These are phyloP conservation scores for Sarcophilus harrisii DNA, from an alignment of 2,797 vertebrate genomes.

Conservation along the genomic window DNA sequence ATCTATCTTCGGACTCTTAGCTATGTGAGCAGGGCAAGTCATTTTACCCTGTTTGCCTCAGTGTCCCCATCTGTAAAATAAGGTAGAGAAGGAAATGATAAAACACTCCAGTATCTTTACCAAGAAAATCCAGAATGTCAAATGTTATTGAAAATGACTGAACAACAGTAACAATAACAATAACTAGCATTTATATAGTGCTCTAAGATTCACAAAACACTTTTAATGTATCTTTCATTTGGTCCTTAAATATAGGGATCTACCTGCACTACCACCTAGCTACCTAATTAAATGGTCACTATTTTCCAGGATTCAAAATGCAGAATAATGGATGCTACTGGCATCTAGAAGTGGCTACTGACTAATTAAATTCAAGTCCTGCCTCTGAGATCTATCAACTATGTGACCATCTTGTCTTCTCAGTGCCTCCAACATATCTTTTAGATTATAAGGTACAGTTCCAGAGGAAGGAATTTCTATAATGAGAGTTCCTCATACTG, in stretches of 20 bases:
- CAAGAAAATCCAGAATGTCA: background rate
- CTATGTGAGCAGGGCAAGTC: background rate
- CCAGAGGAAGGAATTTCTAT: background rate
- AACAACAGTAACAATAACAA: background rate
- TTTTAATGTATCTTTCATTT: background rate
- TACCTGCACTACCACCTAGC: background rate
- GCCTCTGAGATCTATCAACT: background rate
- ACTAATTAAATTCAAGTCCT: background rate
- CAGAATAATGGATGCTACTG: background rate
- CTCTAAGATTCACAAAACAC: background rate
- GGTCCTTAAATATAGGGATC: background rate
- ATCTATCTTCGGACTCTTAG: background rate
- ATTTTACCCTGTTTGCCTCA: background rate
- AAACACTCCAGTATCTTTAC: background rate
- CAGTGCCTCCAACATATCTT: background rate
- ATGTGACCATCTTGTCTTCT: background rate
- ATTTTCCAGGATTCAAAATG: background rate
- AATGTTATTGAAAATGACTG: background rate
- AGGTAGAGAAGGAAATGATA: background rate
- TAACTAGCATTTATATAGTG: background rate
- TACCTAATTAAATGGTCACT: background rate
- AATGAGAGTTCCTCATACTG: background rate
- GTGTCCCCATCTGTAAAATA: background rate
- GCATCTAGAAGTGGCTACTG: background rate
- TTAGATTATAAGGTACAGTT: background rate